phyloP scores from a whole-genome alignment of 2,797 vertebrate species.

The Clarias platycephalus region DNA sequence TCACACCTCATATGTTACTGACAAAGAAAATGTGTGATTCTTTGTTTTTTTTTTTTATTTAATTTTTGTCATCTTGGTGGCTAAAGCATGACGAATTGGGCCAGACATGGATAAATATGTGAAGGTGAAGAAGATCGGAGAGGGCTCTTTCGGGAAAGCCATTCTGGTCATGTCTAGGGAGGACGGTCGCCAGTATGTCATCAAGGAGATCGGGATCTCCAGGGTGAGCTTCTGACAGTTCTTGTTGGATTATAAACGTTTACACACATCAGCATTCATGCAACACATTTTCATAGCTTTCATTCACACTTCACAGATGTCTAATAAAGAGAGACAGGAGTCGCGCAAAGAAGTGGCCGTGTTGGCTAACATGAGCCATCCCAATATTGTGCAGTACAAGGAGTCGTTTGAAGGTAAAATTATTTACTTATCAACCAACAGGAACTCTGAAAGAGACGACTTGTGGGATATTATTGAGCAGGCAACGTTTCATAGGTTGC shows the following conservation, averaged over 20 bases:
- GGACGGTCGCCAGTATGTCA: conserved; percentile 90
- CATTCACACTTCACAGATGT: conserved; percentile 80
- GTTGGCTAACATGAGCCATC: conserved; percentile 97
- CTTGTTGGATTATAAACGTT: background rate
- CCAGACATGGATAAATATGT: conserved; percentile 92
- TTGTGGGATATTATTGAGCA: background rate
- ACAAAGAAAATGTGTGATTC: background rate
- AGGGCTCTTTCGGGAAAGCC: conserved; percentile 97
- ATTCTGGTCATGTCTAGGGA: conserved; percentile 90
- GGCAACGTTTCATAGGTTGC: background rate
- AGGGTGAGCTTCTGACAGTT: conserved; percentile 72
- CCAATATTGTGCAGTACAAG: conserved; percentile 94
- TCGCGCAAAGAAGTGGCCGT: conserved; percentile 95
- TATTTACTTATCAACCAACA: background rate
- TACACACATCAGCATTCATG: background rate
- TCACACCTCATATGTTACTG: background rate
- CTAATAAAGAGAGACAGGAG: conserved; percentile 92
- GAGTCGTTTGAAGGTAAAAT: conserved; percentile 96
- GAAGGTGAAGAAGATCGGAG: conserved; percentile 91
- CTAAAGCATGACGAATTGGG: conserved; percentile 64
- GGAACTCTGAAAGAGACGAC: background rate
- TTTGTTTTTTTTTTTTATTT: background rate
- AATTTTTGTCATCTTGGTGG: conserved; percentile 43
- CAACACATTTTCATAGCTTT: background rate
- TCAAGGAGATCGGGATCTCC: conserved; percentile 97